Percentiles rank a stretch among this genome's conserved stretches.
phyloP scores from a whole-genome alignment of 2,888 invertebrate species.

The Cantharis rustica region DNA sequence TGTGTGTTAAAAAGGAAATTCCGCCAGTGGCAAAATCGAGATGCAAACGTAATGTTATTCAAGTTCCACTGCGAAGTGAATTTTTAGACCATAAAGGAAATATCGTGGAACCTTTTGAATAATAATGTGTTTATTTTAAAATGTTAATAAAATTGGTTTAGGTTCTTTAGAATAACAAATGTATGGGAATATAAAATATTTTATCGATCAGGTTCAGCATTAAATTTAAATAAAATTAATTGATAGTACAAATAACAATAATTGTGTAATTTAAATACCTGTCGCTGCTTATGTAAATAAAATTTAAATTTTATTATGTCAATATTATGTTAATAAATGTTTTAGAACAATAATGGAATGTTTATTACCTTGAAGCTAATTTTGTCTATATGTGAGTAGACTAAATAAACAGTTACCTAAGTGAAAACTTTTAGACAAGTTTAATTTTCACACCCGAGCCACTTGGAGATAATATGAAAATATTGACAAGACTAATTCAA shows the following conservation, averaged over 20 bases:
- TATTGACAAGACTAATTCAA: too few species aligned
- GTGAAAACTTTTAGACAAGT: too few species aligned
- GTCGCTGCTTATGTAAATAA: not conserved
- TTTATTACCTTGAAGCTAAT: not conserved
- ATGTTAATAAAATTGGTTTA: not conserved
- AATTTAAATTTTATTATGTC: not conserved
- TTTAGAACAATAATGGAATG: not conserved
- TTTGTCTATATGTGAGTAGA: not conserved
- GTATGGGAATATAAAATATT: not conserved
- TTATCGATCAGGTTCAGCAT: not conserved
- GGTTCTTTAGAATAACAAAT: not conserved
- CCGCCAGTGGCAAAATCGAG: slow-evolving; percentile 7
- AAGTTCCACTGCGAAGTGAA: slow-evolving; percentile 8
- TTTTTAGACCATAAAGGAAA: slow-evolving; percentile 14
- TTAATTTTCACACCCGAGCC: too few species aligned
- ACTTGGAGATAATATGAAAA: too few species aligned
- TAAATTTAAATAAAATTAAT: not conserved
- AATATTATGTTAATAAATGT: not conserved
- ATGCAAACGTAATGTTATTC: slow-evolving; percentile 18
- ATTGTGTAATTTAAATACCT: not conserved
- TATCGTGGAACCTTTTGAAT: slow-evolving; percentile 16
- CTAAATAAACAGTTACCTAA: not conserved
- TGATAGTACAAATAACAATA: not conserved
- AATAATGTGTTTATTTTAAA: not conserved
- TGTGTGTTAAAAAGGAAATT: not conserved